Evolutionary conservation across 53 echinoderm and acorn worm genomes (phyloP).

Genomic region (Actinopyga echinites): DNA sequence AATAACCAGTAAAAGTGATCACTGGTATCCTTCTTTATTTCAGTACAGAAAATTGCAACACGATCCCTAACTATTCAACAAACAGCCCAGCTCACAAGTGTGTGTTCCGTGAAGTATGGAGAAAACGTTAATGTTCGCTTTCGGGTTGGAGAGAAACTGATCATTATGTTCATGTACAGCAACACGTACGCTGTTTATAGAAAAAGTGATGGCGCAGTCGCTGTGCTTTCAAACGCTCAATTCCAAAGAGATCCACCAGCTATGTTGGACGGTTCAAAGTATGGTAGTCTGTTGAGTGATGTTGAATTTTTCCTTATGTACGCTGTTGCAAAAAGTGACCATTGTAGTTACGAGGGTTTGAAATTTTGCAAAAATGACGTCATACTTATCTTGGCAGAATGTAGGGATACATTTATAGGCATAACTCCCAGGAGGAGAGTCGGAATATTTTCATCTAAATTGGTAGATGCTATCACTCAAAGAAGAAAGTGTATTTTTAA

Average conservation of each 20-base stretch:
- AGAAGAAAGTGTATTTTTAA: no score
- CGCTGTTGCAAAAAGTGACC: neutral
- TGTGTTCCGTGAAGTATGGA: no score
- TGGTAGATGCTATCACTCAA: neutral
- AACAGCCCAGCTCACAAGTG: no score
- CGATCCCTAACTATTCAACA: no score
- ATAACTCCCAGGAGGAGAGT: neutral
- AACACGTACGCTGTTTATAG: neutral
- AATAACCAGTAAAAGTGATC: no score
- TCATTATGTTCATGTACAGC: neutral
- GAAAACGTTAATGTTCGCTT: neutral
- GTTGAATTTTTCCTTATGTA: constrained; percentile 8
- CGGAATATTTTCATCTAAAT: neutral
- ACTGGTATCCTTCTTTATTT: neutral
- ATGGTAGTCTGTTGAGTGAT: neutral
- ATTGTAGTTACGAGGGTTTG: no score
- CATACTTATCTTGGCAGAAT: no score
- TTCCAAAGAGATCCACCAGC: neutral
- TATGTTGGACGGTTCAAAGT: neutral
- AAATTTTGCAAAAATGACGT: no score
- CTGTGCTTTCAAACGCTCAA: neutral
- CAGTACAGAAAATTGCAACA: neutral
- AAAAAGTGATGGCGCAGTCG: neutral
- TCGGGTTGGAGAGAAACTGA: neutral
- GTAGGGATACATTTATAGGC: neutral